Evolutionary conservation across 2,888 invertebrate species (phyloP).

Genomic region (Synanthedon andrenaeformis): DNA sequence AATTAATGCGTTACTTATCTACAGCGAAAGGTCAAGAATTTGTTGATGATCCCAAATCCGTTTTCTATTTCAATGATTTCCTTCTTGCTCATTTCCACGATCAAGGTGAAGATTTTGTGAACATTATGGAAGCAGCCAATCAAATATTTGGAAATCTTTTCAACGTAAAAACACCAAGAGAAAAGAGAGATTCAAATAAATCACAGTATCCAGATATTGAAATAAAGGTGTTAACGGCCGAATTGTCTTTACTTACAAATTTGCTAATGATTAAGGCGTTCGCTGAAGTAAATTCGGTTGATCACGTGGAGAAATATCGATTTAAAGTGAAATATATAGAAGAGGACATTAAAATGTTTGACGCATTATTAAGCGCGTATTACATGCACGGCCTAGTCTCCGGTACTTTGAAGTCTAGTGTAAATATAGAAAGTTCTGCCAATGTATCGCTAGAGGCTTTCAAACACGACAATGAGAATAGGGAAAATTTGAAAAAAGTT

Average conservation of each 20-base stretch:
- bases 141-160: slow-evolving; percentile 21
- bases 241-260: slow-evolving; percentile 58
- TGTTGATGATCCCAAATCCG: neutral
- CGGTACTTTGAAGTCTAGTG: slow-evolving; percentile 37
- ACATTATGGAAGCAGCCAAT: slow-evolving; percentile 23
- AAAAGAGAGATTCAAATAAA: slow-evolving; percentile 4
- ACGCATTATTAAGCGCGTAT: slow-evolving; percentile 67
- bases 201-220: slow-evolving; percentile 10
- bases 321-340: slow-evolving; percentile 77
- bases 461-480: slow-evolving; percentile 17
- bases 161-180: slow-evolving; percentile 6
- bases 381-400: slow-evolving; percentile 58
- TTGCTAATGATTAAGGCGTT: slow-evolving; percentile 69
- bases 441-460: slow-evolving; percentile 26
- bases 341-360: slow-evolving; percentile 76
- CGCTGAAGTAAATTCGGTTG: slow-evolving; percentile 77
- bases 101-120: slow-evolving; percentile 9
- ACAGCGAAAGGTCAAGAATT: neutral
- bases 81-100: neutral
- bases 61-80: neutral
- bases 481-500: slow-evolving; percentile 32
- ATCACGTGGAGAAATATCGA: slow-evolving; percentile 84
- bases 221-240: slow-evolving; percentile 28
- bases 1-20: slow-evolving; percentile 25
- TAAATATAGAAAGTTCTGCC: slow-evolving; percentile 31